A percentile compares a stretch with the other conserved stretches of the same genome.
phyloP scores from a whole-genome alignment of 1,140 invertebrate species.

The Dolichoris vasculosae region DNA sequence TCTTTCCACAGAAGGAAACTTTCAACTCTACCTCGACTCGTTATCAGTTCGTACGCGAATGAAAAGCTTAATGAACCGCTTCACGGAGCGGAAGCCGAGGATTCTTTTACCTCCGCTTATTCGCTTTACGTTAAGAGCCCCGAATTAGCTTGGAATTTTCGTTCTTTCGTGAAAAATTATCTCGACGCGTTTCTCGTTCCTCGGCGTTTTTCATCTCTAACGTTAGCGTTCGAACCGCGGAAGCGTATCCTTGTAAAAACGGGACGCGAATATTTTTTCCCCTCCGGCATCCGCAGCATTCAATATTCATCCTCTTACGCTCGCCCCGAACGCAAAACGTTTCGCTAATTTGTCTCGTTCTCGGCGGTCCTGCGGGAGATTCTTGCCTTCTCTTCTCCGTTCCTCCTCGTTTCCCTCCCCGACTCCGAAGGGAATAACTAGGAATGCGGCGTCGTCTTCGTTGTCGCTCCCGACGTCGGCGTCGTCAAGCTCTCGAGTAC shows the following conservation, averaged over 20 bases:
- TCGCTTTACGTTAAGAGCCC: neutral
- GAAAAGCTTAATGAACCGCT: neutral
- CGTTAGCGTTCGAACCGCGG: neutral
- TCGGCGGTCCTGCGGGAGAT: neutral
- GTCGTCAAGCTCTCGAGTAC: slow-evolving; percentile 18
- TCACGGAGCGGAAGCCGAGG: too few species aligned
- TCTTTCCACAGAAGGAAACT: too few species aligned
- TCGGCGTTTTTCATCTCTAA: neutral
- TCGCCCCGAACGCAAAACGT: neutral
- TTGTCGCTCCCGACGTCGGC: neutral
- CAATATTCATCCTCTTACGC: neutral
- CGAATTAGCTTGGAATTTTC: too few species aligned
- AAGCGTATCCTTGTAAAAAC: neutral
- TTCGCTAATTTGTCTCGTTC: slow-evolving; percentile 18
- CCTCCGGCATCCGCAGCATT: neutral
- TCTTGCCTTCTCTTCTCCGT: neutral
- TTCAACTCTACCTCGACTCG: too few species aligned
- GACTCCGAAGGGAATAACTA: neutral
- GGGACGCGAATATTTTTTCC: neutral
- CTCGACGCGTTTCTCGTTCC: too few species aligned
- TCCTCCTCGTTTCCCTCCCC: too few species aligned
- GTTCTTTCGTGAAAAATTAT: too few species aligned
- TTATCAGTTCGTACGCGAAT: too few species aligned
- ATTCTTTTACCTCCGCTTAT: too few species aligned
- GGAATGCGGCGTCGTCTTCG: slow-evolving; percentile 10